phyloP scores from a whole-genome alignment of 1,140 invertebrate genomes.

The Drosophila busckii region DNA sequence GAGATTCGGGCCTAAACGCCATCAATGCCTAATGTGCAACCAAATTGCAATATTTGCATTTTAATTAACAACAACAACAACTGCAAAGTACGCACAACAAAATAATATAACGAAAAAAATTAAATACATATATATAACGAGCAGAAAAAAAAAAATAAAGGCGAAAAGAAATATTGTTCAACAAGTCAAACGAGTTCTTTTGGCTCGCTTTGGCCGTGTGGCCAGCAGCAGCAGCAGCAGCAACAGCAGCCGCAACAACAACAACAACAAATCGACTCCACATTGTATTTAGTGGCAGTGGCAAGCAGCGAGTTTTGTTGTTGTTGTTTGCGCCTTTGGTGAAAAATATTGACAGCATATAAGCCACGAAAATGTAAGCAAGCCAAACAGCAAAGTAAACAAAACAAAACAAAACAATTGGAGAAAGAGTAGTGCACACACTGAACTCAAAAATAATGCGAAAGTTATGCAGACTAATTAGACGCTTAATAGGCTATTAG shows the following conservation, averaged over 20 bases:
- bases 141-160: conserved; percentile 43
- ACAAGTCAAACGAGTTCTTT: conserved; percentile 78
- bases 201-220: conserved; percentile 74
- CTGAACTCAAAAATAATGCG: neutral
- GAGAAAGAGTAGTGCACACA: conserved; percentile 9
- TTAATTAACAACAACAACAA: conserved; percentile 31
- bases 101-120: conserved; percentile 48
- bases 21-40: conserved; percentile 20
- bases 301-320: conserved; percentile 50
- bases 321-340: conserved; percentile 61
- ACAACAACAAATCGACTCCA: conserved; percentile 39
- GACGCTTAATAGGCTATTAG: conserved; percentile 15
- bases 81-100: conserved; percentile 33
- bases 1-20: neutral
- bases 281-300: conserved; percentile 53
- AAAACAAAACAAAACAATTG: conserved; percentile 23
- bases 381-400: too few species aligned
- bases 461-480: conserved; percentile 14
- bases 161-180: conserved; percentile 74
- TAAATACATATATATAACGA: conserved; percentile 33
- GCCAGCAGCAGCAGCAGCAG: conserved; percentile 40
- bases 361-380: conserved; percentile 49
- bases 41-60: conserved; percentile 43
- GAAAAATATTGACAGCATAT: conserved; percentile 72
- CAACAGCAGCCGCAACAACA: conserved; percentile 20